A percentile compares a stretch with the other conserved stretches of the same genome.
These are phyloP conservation scores for Troglohyphantes excavatus DNA, from an alignment of 2,888 invertebrate species.

Conservation along the genomic window DNA sequence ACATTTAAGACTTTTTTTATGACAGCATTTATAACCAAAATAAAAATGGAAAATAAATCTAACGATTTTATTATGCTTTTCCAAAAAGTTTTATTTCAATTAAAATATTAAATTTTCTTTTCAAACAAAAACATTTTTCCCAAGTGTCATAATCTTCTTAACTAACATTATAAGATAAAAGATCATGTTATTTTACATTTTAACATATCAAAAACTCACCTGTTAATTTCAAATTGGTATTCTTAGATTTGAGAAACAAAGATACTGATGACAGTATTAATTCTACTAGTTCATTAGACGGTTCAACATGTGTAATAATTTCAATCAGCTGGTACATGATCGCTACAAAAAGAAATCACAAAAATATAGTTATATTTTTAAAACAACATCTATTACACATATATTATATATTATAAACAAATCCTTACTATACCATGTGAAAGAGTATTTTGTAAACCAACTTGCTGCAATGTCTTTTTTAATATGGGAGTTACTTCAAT, in stretches of 20 bases:
- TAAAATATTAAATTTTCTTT: too few species aligned
- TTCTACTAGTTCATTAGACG: conserved; percentile 43
- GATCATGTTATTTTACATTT: neutral
- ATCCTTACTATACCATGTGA: conserved; percentile 80
- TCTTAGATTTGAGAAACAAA: conserved; percentile 62
- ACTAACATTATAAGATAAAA: too few species aligned
- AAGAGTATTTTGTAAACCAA: conserved; percentile 81
- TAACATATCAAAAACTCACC: conserved; percentile 31
- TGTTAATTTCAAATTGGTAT: conserved; percentile 65
- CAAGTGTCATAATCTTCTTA: too few species aligned
- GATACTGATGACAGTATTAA: conserved; percentile 56
- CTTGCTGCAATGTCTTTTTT: conserved; percentile 81
- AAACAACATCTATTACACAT: neutral
- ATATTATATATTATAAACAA: too few species aligned
- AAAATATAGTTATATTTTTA: conserved; percentile 2
- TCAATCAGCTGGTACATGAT: conserved; percentile 82
- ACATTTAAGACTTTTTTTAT: too few species aligned
- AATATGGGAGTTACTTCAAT: conserved; percentile 79
- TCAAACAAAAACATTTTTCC: too few species aligned
- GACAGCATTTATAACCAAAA: too few species aligned
- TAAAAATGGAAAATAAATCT: too few species aligned
- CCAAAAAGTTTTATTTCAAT: too few species aligned
- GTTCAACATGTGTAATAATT: conserved; percentile 79
- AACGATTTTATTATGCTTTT: too few species aligned
- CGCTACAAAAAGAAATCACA: conserved; percentile 48